A percentile compares a stretch with the other conserved stretches of the same genome.
These are phyloP conservation scores for Cryptocheilus praepositus DNA, from an alignment of 2,888 invertebrate genomes.

Conservation along the genomic window DNA sequence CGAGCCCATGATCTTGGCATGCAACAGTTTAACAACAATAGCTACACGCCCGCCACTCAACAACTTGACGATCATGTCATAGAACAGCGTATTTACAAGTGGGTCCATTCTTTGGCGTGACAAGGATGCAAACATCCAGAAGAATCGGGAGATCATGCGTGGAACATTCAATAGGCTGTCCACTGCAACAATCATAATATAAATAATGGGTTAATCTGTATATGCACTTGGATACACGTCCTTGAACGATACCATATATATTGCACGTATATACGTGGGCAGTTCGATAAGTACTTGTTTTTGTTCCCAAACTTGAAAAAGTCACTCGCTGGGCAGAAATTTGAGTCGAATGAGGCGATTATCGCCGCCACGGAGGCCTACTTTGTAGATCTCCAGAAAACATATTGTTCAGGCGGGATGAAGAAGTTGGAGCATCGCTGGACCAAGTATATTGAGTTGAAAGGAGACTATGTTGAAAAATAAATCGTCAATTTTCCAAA, in stretches of 20 bases:
- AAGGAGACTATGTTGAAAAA: too few relatives aligned
- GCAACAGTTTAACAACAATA: constrained; percentile 65
- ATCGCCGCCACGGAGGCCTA: too few relatives aligned
- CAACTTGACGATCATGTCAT: constrained; percentile 61
- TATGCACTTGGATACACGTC: neutral
- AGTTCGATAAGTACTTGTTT: too few relatives aligned
- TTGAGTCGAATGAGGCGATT: too few relatives aligned
- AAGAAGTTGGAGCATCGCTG: too few relatives aligned
- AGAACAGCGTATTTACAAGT: constrained; percentile 57
- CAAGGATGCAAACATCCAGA: constrained; percentile 66
- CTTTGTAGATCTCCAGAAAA: too few relatives aligned
- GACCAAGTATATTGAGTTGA: too few relatives aligned
- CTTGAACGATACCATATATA: neutral
- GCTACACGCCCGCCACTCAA: constrained; percentile 69
- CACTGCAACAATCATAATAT: constrained; percentile 55
- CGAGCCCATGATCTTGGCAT: constrained; percentile 60
- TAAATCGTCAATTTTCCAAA: too few relatives aligned
- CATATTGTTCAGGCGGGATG: too few relatives aligned
- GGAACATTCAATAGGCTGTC: constrained; percentile 60
- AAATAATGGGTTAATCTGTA: neutral
- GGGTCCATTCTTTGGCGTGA: constrained; percentile 63
- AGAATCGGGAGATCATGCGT: constrained; percentile 51
- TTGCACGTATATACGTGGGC: neutral
- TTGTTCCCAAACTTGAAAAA: too few relatives aligned
- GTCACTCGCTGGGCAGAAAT: too few relatives aligned